Conservation (phyloP, 53 echinoderm and acorn worm genomes). For the Holothuria scabra region DNA sequence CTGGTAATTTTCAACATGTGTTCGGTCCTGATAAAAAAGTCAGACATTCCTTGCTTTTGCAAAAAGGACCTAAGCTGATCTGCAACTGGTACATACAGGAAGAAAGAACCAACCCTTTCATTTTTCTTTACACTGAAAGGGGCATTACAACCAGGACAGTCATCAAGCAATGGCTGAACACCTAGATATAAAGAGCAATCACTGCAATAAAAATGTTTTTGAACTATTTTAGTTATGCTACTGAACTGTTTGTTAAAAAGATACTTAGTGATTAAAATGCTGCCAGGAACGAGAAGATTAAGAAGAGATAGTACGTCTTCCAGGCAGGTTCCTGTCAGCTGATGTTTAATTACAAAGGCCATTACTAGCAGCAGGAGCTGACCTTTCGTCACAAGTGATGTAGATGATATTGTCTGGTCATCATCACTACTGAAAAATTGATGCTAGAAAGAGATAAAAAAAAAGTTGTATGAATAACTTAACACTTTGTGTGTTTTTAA, state of each 20-base stretch:
- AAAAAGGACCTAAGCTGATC: constrained; percentile 16
- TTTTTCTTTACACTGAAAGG: not conserved
- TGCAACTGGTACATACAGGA: constrained; percentile 17
- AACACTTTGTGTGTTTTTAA: no score
- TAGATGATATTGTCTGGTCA: no score
- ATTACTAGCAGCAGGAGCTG: not conserved
- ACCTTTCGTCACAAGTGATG: not conserved
- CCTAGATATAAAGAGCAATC: not conserved
- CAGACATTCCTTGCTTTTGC: not conserved
- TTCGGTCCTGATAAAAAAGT: no score
- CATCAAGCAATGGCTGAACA: not conserved
- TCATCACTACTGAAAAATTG: no score
- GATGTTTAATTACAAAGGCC: constrained; percentile 1
- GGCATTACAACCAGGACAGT: constrained; percentile 10
- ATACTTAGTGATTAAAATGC: constrained; percentile 9
- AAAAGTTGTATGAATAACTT: no score
- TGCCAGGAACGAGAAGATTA: constrained; percentile 20
- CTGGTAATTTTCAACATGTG: no score
- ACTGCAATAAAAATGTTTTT: constrained; percentile 36
- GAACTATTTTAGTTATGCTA: not conserved
- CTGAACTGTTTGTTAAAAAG: not conserved
- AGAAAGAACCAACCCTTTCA: not conserved
- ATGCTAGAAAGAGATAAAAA: no score
- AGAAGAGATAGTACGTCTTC: constrained; percentile 16
- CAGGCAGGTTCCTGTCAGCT: constrained; percentile 19